phyloP scores from a whole-genome alignment of 2,797 vertebrate genomes.

The Rhinogobio ventralis region DNA sequence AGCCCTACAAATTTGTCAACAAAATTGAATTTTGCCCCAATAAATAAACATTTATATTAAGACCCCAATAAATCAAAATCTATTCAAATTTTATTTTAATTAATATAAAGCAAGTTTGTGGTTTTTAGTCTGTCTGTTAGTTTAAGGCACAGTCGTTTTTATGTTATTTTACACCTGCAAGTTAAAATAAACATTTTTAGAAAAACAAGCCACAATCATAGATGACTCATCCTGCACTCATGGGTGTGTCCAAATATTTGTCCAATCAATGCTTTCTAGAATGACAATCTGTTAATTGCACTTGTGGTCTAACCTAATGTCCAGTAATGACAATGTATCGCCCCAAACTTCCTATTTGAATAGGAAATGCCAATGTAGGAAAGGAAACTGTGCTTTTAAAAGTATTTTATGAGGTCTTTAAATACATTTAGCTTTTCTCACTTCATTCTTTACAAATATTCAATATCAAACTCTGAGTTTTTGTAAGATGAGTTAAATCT shows the following conservation, averaged over 20 bases:
- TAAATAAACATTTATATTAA: neutral
- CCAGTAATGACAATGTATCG: neutral
- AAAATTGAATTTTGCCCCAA: neutral
- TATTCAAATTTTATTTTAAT: neutral
- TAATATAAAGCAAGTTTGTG: neutral
- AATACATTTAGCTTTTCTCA: neutral
- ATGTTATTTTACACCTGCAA: neutral
- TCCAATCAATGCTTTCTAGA: neutral
- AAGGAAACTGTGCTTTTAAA: neutral
- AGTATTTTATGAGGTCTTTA: neutral
- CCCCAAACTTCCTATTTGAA: neutral
- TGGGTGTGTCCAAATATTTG: neutral
- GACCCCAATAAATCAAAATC: neutral
- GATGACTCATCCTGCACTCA: conserved; percentile 1
- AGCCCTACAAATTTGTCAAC: too few species aligned
- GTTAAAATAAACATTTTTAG: neutral
- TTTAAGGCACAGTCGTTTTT: neutral
- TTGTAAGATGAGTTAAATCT: neutral
- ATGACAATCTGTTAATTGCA: neutral
- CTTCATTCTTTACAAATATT: neutral
- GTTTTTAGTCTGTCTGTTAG: neutral
- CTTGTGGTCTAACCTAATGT: neutral
- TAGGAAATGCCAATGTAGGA: neutral
- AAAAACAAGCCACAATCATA: neutral
- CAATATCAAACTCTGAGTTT: neutral